A percentile compares a stretch with the other conserved stretches of the same genome.
phyloP scores from a whole-genome alignment of 2,113 vertebrate genomes.

The Apistogramma diplotaenia region DNA sequence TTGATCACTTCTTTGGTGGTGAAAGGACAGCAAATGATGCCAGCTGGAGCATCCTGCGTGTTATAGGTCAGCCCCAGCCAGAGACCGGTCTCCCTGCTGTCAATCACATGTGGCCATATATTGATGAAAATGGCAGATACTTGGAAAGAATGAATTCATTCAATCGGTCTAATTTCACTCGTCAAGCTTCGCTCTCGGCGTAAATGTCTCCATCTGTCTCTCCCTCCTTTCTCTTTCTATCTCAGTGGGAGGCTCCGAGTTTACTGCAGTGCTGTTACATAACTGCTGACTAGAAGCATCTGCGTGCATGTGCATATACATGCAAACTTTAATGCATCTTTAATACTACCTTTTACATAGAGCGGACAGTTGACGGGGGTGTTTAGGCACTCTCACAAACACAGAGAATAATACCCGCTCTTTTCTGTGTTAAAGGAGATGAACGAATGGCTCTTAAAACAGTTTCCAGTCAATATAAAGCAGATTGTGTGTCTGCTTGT shows the following conservation, averaged over 20 bases:
- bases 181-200: neutral
- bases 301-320: constrained; percentile 10
- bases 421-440: neutral
- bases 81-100: constrained; percentile 15
- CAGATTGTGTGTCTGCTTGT: neutral
- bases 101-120: neutral
- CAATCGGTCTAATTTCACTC: neutral
- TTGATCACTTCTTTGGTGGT: constrained; percentile 20
- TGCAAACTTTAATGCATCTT: constrained; percentile 51
- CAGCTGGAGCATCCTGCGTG: constrained; percentile 17
- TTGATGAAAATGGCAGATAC: neutral
- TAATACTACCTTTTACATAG: constrained; percentile 40
- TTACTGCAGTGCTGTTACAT: constrained; percentile 69
- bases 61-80: constrained; percentile 30
- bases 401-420: neutral
- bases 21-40: constrained; percentile 4
- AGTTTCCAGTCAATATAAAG: neutral
- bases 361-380: neutral
- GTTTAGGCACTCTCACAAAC: neutral
- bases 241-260: constrained; percentile 31
- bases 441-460: neutral
- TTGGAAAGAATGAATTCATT: neutral
- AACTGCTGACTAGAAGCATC: constrained; percentile 54
- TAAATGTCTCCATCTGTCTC: neutral
- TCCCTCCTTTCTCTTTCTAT: neutral